These are phyloP conservation scores for Argyrosomus regius DNA, from an alignment of 2,797 vertebrate genomes.

Conservation along the genomic window DNA sequence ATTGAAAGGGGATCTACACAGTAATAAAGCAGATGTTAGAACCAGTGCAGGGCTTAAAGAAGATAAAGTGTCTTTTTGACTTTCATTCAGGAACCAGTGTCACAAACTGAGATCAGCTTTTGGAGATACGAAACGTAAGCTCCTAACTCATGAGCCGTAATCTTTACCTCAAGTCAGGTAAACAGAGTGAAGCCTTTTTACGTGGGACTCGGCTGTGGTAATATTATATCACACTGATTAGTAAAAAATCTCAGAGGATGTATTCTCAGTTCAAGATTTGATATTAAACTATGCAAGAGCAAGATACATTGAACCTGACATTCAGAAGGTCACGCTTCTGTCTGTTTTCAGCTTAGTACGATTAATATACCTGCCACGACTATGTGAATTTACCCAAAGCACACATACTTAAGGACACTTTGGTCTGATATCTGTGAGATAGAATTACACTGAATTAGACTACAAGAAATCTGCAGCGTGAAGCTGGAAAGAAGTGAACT, in stretches of 20 bases:
- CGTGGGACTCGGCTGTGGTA: conserved; percentile 26
- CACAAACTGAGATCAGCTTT: conserved; percentile 24
- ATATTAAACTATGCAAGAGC: neutral
- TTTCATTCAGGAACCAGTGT: conserved; percentile 17
- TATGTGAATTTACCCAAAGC: neutral
- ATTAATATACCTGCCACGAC: neutral
- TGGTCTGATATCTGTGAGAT: neutral
- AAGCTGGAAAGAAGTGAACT: neutral
- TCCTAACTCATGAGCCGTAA: conserved; percentile 14
- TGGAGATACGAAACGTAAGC: conserved; percentile 1
- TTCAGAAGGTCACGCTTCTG: conserved; percentile 21
- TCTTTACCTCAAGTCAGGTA: conserved; percentile 43
- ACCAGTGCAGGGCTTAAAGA: neutral
- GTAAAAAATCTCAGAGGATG: conserved; percentile 19
- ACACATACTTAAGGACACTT: neutral
- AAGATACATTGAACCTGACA: conserved; percentile 19
- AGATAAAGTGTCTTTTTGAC: conserved; percentile 12
- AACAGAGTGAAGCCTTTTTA: conserved; percentile 39
- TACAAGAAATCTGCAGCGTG: neutral
- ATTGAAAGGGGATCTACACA: neutral
- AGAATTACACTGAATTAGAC: neutral
- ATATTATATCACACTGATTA: conserved; percentile 41
- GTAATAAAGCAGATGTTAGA: conserved; percentile 17
- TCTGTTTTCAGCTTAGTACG: neutral
- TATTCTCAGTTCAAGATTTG: conserved; percentile 10